Percentiles rank a stretch among this genome's conserved stretches.
Evolutionary conservation across 2,113 vertebrate genomes (phyloP).

Genomic region (Calyptomena viridis): DNA sequence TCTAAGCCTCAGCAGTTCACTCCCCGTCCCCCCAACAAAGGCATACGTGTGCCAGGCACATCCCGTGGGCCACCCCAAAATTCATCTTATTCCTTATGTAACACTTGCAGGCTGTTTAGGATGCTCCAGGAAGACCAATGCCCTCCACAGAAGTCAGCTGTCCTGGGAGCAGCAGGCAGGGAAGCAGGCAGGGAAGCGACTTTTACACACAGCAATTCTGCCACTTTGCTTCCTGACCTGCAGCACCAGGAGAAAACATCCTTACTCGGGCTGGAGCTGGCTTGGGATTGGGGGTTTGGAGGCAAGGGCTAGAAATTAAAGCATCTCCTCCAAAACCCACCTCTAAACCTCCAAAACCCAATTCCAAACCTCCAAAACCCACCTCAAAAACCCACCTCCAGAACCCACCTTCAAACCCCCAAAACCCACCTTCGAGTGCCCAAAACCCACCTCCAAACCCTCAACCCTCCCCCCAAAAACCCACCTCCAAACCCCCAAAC

Average conservation of each 20-base stretch:
- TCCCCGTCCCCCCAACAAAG: not conserved
- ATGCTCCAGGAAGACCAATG: not conserved
- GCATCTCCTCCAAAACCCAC: not conserved
- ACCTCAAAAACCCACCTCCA: not conserved
- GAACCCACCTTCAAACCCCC: not conserved
- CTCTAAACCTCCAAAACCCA: not conserved
- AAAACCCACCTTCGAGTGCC: not conserved
- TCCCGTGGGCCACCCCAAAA: accelerated
- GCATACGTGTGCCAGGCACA: not conserved
- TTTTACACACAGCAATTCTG: not conserved
- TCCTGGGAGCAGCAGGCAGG: not conserved
- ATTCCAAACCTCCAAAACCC: not conserved
- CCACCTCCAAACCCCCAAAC: not conserved
- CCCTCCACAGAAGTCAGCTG: not conserved
- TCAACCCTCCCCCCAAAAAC: not conserved
- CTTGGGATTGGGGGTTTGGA: not conserved
- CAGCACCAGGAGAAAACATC: not conserved
- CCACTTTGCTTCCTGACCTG: not conserved
- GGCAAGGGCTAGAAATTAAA: not conserved
- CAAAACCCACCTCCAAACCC: not conserved
- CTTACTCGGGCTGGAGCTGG: not conserved
- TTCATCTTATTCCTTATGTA: not conserved
- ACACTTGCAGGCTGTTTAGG: not conserved
- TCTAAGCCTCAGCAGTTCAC: not conserved
- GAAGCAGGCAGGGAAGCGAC: not conserved